Evolutionary conservation across 1,140 invertebrate genomes (phyloP), one percentile per base, ranked within the genome.

Genomic region (Lepidurus packardi): DNA sequence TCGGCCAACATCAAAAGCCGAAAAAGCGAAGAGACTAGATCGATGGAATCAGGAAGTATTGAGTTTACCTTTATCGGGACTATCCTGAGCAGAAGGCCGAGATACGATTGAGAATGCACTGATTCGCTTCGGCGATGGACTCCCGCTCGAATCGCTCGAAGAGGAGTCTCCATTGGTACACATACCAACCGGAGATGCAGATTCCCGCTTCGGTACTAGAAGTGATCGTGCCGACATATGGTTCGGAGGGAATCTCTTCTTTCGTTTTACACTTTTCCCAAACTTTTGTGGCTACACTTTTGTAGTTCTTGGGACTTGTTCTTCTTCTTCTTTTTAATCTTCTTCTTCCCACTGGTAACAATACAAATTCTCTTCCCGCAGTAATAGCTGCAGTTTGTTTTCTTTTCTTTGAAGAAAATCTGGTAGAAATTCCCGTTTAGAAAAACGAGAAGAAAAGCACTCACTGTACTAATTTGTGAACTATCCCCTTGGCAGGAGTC

Each of bases 31-130:
- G 1, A 9, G 25, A 1, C 1, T 25, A 25, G 25, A n/a, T n/a
- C n/a, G n/a, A n/a, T n/a, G 53, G 53, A 0, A 4, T 65, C n/a
- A 65, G 21, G 16, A n/a, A 7, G 53, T 65, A 9, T n/a, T 21
- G 16, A 11, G 5, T 21, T 65, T 65, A 65, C 53, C 53, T 65
- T 65, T 65, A 21, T 65, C 53, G 21, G 53, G 53, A 65, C 53
- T 65, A 65, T 65, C 53, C 53, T 65, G 53, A 65, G 53, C 16
- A 65, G 53, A 7, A 65, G 53, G 53, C 13, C 53, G 16, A 21
- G 53, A 65, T 21, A 65, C 53, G 53, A 65, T 65, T 7, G 53
- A 65, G 21, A 65, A 65, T 13, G 53, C 53, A 65, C 53, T 65
- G 1, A 65, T 65, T 65, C 53, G 8, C 21, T 65, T 65, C 53